phyloP scores from a whole-genome alignment of 1,140 invertebrate genomes.

The Campodea augens region DNA sequence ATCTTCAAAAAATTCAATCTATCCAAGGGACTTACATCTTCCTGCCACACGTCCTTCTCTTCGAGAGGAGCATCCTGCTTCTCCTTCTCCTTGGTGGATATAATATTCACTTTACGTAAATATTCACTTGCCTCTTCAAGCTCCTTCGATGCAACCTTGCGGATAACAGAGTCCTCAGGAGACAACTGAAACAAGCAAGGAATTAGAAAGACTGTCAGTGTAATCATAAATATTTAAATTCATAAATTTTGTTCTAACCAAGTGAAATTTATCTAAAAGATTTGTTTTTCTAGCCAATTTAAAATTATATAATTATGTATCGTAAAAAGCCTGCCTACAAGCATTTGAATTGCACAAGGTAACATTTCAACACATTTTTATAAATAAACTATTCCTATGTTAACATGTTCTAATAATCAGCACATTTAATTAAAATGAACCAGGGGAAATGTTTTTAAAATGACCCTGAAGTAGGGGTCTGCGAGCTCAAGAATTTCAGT shows the following conservation, averaged over 20 bases:
- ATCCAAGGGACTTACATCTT: constrained; percentile 23
- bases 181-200: constrained; percentile 37
- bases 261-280: neutral
- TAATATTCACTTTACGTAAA: constrained; percentile 63
- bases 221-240: constrained; percentile 4
- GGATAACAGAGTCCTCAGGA: constrained; percentile 64
- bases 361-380: too few species aligned
- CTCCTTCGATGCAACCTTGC: constrained; percentile 59
- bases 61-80: constrained; percentile 41
- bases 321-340: too few species aligned
- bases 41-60: constrained; percentile 42
- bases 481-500: too few species aligned
- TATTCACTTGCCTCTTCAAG: constrained; percentile 71
- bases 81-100: constrained; percentile 65
- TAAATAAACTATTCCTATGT: too few species aligned
- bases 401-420: too few species aligned
- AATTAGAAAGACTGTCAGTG: neutral
- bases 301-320: too few species aligned
- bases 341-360: too few species aligned
- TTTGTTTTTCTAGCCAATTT: neutral
- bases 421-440: too few species aligned
- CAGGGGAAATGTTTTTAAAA: too few species aligned
- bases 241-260: too few species aligned
- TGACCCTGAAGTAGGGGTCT: too few species aligned
- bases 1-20: constrained; percentile 1